Evolutionary conservation across 2,113 vertebrate species (phyloP).

Genomic region (Salvelinus sp.): DNA sequence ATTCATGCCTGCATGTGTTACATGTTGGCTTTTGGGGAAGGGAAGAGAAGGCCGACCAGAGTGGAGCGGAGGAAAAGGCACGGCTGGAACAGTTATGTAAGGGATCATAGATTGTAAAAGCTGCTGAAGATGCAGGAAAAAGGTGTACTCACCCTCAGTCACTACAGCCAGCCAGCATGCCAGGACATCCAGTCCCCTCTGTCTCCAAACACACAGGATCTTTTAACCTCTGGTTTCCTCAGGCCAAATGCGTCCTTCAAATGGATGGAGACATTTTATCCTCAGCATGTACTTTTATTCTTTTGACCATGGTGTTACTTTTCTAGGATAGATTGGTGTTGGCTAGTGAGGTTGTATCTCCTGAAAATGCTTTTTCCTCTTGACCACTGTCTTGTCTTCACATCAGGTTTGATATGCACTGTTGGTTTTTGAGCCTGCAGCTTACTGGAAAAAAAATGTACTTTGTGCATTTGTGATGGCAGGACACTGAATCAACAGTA

Average conservation of each 20-base stretch:
- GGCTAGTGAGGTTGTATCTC: too few species aligned
- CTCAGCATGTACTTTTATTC: too few species aligned
- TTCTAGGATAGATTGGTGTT: too few species aligned
- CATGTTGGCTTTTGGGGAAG: constrained; percentile 2
- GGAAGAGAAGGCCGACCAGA: constrained; percentile 40
- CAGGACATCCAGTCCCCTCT: constrained; percentile 29
- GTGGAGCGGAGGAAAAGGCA: constrained; percentile 57
- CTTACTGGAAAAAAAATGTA: too few species aligned
- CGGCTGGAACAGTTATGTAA: constrained; percentile 69
- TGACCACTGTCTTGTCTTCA: too few species aligned
- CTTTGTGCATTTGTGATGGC: too few species aligned
- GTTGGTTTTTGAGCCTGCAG: too few species aligned
- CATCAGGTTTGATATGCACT: too few species aligned
- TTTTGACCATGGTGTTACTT: too few species aligned
- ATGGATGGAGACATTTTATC: not conserved
- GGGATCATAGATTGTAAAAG: constrained; percentile 54
- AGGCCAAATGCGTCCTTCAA: constrained; percentile 52
- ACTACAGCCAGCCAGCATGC: not conserved
- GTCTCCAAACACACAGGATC: constrained; percentile 19
- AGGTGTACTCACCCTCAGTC: constrained; percentile 53
- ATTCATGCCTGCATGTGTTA: not conserved
- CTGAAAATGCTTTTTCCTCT: too few species aligned
- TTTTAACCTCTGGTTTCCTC: constrained; percentile 10
- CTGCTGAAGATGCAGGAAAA: constrained; percentile 69
- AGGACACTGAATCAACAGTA: too few species aligned